These are phyloP conservation scores for Thumatha senex DNA, from an alignment of 2,888 invertebrate genomes.

Conservation along the genomic window DNA sequence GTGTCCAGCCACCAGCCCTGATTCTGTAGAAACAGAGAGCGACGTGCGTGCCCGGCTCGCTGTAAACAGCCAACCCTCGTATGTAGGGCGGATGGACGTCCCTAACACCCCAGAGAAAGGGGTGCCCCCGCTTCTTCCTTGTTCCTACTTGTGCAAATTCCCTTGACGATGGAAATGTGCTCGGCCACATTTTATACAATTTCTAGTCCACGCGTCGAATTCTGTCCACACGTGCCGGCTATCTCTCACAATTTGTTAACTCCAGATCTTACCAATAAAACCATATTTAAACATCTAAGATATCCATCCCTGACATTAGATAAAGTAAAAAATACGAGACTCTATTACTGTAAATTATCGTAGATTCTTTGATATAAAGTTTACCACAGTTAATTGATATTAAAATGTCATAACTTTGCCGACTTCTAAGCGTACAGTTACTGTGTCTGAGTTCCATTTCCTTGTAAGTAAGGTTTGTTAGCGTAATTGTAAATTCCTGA, in stretches of 20 bases:
- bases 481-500: too few relatives aligned
- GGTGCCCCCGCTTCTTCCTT: constrained; percentile 80
- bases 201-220: constrained; percentile 74
- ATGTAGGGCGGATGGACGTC: constrained; percentile 76
- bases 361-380: too few relatives aligned
- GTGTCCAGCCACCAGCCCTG: constrained; percentile 79
- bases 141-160: constrained; percentile 84
- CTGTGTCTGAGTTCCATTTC: too few relatives aligned
- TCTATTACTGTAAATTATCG: neutral
- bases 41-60: constrained; percentile 79
- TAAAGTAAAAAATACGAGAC: neutral
- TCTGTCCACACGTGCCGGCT: constrained; percentile 45
- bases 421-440: too few relatives aligned
- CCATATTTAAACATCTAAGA: neutral
- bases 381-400: too few relatives aligned
- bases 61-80: constrained; percentile 79
- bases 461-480: too few relatives aligned
- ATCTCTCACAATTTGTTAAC: constrained; percentile 6
- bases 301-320: neutral
- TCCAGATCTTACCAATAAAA: neutral
- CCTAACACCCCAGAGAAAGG: constrained; percentile 74
- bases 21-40: constrained; percentile 78
- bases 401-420: too few relatives aligned
- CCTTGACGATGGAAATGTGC: constrained; percentile 83
- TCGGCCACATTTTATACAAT: constrained; percentile 83